phyloP scores from a whole-genome alignment of 2,797 vertebrate species.

The Odontamblyopus rebecca region DNA sequence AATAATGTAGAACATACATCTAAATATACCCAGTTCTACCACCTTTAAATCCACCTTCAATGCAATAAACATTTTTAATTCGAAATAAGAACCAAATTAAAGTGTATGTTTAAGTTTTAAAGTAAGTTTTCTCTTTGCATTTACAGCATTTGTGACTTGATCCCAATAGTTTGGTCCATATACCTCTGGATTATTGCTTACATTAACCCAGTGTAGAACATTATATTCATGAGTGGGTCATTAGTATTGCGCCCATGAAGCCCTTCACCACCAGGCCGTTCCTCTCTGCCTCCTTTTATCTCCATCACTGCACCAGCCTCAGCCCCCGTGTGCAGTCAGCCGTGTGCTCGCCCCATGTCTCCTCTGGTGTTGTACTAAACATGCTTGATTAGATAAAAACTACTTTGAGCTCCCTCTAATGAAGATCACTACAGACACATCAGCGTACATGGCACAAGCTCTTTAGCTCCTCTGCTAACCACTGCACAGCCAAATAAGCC shows the following conservation, averaged over 20 bases:
- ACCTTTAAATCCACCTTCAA: background rate
- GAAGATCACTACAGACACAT: constrained; percentile 72
- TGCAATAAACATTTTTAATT: background rate
- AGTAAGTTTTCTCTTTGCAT: background rate
- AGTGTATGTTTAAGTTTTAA: background rate
- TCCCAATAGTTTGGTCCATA: constrained; percentile 23
- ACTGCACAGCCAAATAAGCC: constrained; percentile 26
- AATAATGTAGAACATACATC: background rate
- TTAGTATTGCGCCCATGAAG: constrained; percentile 54
- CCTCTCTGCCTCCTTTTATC: constrained; percentile 35
- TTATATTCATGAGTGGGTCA: constrained; percentile 66
- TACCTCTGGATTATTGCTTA: constrained; percentile 50
- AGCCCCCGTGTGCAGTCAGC: constrained; percentile 44
- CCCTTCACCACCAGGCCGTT: constrained; percentile 33
- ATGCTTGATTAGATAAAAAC: constrained; percentile 80
- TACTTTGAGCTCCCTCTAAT: constrained; percentile 68
- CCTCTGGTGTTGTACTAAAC: constrained; percentile 69
- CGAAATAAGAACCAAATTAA: background rate
- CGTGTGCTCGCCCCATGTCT: constrained; percentile 58
- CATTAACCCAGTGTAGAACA: constrained; percentile 51
- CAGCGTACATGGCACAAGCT: constrained; percentile 45
- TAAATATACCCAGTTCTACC: background rate
- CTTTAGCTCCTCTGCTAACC: constrained; percentile 41
- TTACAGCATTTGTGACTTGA: background rate
- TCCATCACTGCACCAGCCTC: constrained; percentile 27